A percentile compares a stretch with the other conserved stretches of the same genome.
These are phyloP conservation scores for Ceryle rudis DNA, from an alignment of 2,797 vertebrate species.

Conservation along the genomic window DNA sequence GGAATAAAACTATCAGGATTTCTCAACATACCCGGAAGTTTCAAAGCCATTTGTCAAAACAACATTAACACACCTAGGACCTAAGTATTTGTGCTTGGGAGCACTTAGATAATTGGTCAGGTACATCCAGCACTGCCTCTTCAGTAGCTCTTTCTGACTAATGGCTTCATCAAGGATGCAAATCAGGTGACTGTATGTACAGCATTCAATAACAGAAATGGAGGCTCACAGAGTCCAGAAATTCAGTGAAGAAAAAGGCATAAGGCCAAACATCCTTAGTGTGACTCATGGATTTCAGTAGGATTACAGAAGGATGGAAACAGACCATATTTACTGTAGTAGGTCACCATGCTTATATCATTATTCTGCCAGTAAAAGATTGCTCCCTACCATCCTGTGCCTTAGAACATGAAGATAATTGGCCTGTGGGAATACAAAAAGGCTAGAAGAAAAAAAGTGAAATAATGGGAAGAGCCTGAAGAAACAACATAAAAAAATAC, in stretches of 20 bases:
- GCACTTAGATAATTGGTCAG: neutral
- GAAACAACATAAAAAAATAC: neutral
- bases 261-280: neutral
- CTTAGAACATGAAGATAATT: neutral
- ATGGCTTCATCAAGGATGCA: neutral
- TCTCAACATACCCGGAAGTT: neutral
- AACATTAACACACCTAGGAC: neutral
- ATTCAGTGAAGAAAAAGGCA: neutral
- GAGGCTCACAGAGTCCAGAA: neutral
- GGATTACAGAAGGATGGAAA: slow-evolving; percentile 16
- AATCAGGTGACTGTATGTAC: neutral
- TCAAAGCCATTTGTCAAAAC: neutral
- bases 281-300: neutral
- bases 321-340: neutral
- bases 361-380: neutral
- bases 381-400: neutral
- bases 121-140: neutral
- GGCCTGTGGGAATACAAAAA: neutral
- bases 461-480: neutral
- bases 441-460: neutral
- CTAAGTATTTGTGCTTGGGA: neutral
- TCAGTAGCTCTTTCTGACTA: neutral
- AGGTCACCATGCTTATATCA: neutral
- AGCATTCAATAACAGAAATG: neutral
- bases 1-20: neutral